A percentile compares a stretch with the other conserved stretches of the same genome.
phyloP scores from a whole-genome alignment of 2,113 vertebrate genomes.

The Halcyon malimbica region DNA sequence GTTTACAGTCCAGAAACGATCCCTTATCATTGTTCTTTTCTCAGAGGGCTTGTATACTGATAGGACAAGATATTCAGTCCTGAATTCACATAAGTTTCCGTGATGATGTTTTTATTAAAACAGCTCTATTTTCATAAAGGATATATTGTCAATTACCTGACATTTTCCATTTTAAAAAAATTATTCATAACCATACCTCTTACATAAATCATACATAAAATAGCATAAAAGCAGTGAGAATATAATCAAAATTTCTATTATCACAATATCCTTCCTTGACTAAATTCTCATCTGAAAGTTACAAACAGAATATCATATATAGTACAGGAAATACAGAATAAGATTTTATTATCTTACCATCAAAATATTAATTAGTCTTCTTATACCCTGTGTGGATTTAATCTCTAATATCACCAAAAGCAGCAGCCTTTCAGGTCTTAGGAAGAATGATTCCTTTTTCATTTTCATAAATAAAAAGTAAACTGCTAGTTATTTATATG shows the following conservation, averaged over 20 bases:
- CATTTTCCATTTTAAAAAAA: neutral
- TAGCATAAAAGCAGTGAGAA: neutral
- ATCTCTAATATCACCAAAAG: neutral
- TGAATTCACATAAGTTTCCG: neutral
- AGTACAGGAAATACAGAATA: neutral
- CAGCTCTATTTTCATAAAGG: neutral
- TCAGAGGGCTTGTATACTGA: neutral
- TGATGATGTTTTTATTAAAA: neutral
- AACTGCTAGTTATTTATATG: neutral
- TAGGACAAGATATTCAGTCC: neutral
- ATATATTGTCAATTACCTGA: neutral
- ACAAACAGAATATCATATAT: neutral
- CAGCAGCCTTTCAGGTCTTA: neutral
- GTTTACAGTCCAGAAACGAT: neutral
- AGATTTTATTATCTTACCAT: neutral
- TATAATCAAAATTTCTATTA: neutral
- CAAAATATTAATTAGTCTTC: neutral
- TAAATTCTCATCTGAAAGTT: neutral
- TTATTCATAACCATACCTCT: neutral
- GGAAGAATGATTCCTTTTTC: neutral
- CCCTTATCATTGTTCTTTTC: neutral
- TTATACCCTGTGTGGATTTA: neutral
- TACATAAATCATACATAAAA: neutral
- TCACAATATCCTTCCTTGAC: neutral
- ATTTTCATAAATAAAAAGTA: neutral